phyloP scores from a whole-genome alignment of 2,797 vertebrate genomes.

The Danio kyathit region DNA sequence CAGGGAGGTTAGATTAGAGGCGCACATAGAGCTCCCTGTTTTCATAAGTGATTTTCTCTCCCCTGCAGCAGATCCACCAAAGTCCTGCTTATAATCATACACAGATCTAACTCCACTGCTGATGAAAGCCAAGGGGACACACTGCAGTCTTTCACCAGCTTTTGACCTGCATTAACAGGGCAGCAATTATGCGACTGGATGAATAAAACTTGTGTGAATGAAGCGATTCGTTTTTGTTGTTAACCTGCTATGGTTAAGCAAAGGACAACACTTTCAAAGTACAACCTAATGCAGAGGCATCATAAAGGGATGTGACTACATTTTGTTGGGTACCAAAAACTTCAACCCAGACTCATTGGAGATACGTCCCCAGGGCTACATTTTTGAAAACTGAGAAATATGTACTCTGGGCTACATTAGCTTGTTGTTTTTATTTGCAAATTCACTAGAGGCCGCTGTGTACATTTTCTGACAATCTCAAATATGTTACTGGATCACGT shows the following conservation, averaged over 20 bases:
- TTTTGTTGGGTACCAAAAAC: too few relatives aligned
- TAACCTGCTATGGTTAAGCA: not conserved
- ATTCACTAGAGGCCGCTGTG: too few relatives aligned
- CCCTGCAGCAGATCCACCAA: conserved; percentile 52
- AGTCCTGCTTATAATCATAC: conserved; percentile 56
- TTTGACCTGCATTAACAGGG: conserved; percentile 46
- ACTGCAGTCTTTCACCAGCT: conserved; percentile 46
- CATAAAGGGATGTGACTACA: not conserved
- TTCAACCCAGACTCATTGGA: too few relatives aligned
- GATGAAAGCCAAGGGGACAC: conserved; percentile 50
- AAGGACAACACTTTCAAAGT: not conserved
- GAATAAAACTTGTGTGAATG: conserved; percentile 43
- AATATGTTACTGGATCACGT: too few relatives aligned
- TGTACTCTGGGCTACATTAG: too few relatives aligned
- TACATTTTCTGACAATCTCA: too few relatives aligned
- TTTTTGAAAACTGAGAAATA: too few relatives aligned
- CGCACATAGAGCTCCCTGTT: conserved; percentile 39
- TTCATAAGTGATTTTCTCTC: conserved; percentile 55
- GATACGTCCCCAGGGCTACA: too few relatives aligned
- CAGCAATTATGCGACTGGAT: conserved; percentile 13
- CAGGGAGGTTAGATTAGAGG: conserved; percentile 51
- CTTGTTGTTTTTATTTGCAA: too few relatives aligned
- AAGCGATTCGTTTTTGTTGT: conserved; percentile 3
- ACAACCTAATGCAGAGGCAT: not conserved
- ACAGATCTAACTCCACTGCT: conserved; percentile 48